A percentile compares a stretch with the other conserved stretches of the same genome.
phyloP scores from a whole-genome alignment of 2,888 invertebrate species.

The Harmothoe impar region DNA sequence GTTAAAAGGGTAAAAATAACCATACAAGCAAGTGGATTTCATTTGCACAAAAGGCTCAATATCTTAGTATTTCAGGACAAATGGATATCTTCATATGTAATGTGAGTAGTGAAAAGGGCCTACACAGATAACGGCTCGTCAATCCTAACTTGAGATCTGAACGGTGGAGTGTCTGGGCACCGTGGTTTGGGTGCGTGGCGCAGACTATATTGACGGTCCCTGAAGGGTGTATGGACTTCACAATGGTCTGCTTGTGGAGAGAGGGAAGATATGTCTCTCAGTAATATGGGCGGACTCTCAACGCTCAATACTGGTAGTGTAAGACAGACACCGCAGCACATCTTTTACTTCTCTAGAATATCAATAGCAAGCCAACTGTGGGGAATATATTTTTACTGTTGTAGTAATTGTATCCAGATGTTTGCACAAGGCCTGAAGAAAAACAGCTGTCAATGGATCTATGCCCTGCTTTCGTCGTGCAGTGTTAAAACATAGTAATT shows the following conservation, averaged over 20 bases:
- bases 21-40: too few species aligned
- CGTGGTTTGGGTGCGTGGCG: neutral
- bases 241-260: neutral
- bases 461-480: neutral
- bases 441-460: neutral
- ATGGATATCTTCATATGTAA: too few species aligned
- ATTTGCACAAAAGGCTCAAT: too few species aligned
- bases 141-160: neutral
- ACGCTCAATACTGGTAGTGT: neutral
- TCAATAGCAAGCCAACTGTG: neutral
- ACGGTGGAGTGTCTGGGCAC: neutral
- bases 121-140: neutral
- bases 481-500: neutral
- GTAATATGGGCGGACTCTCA: neutral
- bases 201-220: neutral
- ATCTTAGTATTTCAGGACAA: too few species aligned
- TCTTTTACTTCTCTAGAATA: neutral
- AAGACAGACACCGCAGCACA: neutral
- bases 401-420: conserved; percentile 10
- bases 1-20: too few species aligned
- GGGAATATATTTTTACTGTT: neutral
- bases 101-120: neutral
- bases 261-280: neutral
- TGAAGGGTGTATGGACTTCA: neutral
- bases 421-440: neutral